Evolutionary conservation across 2,888 invertebrate genomes (phyloP).

Genomic region (Drosophila engyochracea): DNA sequence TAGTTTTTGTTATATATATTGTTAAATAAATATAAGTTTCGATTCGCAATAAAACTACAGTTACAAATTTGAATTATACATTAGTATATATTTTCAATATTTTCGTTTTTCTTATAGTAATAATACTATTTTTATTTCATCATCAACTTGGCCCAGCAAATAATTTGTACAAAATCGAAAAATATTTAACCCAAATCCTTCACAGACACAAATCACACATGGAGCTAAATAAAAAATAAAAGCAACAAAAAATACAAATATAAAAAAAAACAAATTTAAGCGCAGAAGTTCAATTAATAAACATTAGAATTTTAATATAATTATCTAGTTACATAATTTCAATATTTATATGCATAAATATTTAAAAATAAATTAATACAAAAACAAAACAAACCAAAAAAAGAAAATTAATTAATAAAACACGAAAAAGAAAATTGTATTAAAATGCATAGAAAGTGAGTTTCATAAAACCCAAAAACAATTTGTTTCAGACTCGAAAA

Average conservation of each 20-base stretch:
- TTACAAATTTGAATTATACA: constrained; percentile 31
- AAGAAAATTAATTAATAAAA: constrained; percentile 33
- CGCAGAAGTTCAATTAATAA: constrained; percentile 83
- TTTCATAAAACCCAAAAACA: constrained; percentile 40
- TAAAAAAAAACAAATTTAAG: constrained; percentile 58
- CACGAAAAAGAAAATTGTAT: constrained; percentile 30
- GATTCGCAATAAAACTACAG: constrained; percentile 60
- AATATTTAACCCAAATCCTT: constrained; percentile 21
- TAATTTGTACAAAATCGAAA: constrained; percentile 41
- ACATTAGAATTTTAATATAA: constrained; percentile 78
- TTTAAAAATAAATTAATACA: constrained; percentile 23
- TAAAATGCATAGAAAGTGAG: constrained; percentile 49
- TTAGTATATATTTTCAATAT: constrained; percentile 46
- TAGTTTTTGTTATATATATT: constrained; percentile 71
- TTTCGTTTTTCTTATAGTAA: constrained; percentile 18
- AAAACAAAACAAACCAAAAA: constrained; percentile 32
- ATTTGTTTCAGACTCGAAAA: constrained; percentile 65
- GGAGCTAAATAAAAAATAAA: background rate
- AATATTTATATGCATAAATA: constrained; percentile 65
- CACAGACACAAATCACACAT: constrained; percentile 15
- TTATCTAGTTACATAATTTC: constrained; percentile 66
- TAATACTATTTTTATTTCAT: constrained; percentile 32
- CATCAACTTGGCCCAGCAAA: constrained; percentile 8
- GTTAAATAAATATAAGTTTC: constrained; percentile 58
- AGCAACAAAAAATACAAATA: constrained; percentile 18